phyloP scores from a whole-genome alignment of 2,888 invertebrate genomes.

The Chloromyia formosa region DNA sequence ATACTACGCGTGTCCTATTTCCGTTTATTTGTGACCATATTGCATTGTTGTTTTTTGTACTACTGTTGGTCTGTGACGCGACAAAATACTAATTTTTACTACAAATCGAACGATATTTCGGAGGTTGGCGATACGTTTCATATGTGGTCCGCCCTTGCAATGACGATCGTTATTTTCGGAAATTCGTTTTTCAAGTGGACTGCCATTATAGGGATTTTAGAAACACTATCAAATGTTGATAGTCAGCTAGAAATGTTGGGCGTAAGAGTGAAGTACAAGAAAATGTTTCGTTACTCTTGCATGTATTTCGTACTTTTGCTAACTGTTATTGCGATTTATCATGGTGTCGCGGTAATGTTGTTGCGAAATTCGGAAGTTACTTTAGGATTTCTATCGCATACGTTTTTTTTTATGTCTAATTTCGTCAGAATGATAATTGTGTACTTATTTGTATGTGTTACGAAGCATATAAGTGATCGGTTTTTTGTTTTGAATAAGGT shows the following conservation, averaged over 20 bases:
- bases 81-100: neutral
- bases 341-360: neutral
- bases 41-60: neutral
- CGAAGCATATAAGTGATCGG: neutral
- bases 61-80: neutral
- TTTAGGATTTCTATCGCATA: neutral
- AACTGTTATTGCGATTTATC: neutral
- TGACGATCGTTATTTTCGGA: neutral
- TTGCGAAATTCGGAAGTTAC: neutral
- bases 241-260: neutral
- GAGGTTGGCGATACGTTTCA: neutral
- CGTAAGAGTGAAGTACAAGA: neutral
- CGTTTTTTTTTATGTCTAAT: neutral
- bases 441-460: neutral
- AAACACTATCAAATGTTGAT: neutral
- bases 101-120: neutral
- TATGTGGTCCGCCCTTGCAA: neutral
- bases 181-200: neutral
- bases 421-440: neutral
- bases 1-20: neutral
- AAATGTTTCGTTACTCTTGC: neutral
- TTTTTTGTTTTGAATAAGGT: slow-evolving; percentile 14
- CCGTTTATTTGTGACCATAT: neutral
- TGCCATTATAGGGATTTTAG: neutral
- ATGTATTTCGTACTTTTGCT: neutral